A percentile compares a stretch with the other conserved stretches of the same genome.
phyloP scores from a whole-genome alignment of 2,888 invertebrate genomes.

The Petrolisthes cinctipes region DNA sequence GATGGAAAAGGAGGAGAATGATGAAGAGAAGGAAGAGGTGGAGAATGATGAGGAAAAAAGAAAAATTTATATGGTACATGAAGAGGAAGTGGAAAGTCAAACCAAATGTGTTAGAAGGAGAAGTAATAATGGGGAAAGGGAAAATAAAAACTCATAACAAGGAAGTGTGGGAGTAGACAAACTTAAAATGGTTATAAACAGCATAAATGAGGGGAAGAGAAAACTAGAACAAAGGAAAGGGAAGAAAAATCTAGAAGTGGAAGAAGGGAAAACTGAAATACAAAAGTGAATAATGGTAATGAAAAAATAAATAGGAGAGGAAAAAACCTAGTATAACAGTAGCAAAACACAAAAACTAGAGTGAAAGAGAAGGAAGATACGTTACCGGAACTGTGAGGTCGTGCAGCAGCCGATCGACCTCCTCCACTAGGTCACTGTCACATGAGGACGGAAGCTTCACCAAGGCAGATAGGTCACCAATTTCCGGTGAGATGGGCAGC shows the following conservation, averaged over 20 bases:
- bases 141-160: background rate
- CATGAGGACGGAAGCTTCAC: conserved; percentile 71
- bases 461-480: conserved; percentile 79
- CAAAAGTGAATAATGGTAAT: background rate
- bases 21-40: background rate
- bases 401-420: conserved; percentile 52
- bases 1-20: background rate
- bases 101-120: no score
- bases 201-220: no score
- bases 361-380: background rate
- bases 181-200: background rate
- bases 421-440: conserved; percentile 75
- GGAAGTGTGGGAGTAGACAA: background rate
- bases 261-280: background rate
- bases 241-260: background rate
- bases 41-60: background rate
- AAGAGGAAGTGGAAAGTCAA: background rate
- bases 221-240: background rate
- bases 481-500: conserved; percentile 77
- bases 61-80: background rate
- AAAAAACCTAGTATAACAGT: no score
- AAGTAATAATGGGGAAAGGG: no score
- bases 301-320: background rate
- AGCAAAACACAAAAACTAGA: no score
- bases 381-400: conserved; percentile 60